These are phyloP conservation scores for Malachius bipustulatus DNA, from an alignment of 2,888 invertebrate species.

Conservation along the genomic window DNA sequence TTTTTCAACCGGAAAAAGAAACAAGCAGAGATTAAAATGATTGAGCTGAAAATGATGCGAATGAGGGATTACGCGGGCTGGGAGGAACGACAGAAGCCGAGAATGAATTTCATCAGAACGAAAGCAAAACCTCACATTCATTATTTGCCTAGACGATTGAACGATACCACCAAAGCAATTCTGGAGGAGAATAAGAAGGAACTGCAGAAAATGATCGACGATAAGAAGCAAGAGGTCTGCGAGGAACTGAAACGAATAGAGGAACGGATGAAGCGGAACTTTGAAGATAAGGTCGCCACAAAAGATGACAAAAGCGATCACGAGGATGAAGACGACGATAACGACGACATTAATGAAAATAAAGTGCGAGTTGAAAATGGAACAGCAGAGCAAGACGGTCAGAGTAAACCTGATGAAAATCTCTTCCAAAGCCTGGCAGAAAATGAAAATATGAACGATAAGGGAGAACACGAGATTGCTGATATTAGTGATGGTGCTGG, in stretches of 20 bases:
- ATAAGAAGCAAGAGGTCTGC: slow-evolving; percentile 49
- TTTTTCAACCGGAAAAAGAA: slow-evolving; percentile 78
- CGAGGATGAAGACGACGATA: slow-evolving; percentile 20
- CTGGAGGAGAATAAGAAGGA: slow-evolving; percentile 49
- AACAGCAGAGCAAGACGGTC: no score
- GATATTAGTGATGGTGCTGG: no score
- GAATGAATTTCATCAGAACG: slow-evolving; percentile 77
- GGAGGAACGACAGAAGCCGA: slow-evolving; percentile 65
- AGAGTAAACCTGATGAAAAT: no score
- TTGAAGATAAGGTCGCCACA: slow-evolving; percentile 23
- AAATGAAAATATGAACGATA: no score
- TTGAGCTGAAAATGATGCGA: slow-evolving; percentile 83
- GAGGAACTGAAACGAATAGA: slow-evolving; percentile 55
- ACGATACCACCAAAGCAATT: slow-evolving; percentile 54
- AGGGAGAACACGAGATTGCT: no score
- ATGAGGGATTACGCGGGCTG: slow-evolving; percentile 82
- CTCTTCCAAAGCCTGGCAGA: no score
- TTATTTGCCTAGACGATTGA: slow-evolving; percentile 74
- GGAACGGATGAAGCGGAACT: slow-evolving; percentile 37
- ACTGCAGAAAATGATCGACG: slow-evolving; percentile 52
- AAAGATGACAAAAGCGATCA: slow-evolving; percentile 21
- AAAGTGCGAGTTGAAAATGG: no score
- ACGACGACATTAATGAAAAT: slow-evolving; percentile 20
- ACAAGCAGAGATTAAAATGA: slow-evolving; percentile 74
- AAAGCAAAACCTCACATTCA: slow-evolving; percentile 77